Conservation (phyloP, 2,113 vertebrate genomes). For the Acrocephalus kingi region DNA sequence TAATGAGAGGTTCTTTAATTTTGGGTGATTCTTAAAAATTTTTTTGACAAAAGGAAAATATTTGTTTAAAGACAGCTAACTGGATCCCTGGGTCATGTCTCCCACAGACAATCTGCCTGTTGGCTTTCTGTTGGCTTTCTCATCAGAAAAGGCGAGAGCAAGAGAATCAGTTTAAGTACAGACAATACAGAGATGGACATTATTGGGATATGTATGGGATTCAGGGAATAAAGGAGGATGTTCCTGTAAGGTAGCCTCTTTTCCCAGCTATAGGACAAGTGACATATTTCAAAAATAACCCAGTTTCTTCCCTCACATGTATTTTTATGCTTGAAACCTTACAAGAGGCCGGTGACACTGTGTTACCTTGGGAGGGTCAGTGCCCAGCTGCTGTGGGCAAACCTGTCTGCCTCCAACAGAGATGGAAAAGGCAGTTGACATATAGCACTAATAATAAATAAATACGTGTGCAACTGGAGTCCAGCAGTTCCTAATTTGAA, state of each 20-base stretch:
- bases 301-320: accelerated
- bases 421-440: background rate
- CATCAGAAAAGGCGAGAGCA: accelerated
- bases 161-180: background rate
- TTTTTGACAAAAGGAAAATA: background rate
- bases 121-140: background rate
- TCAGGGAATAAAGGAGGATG: background rate
- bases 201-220: background rate
- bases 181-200: accelerated
- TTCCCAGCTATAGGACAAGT: background rate
- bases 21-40: background rate
- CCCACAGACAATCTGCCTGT: accelerated
- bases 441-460: background rate
- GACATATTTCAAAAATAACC: background rate
- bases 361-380: background rate
- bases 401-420: background rate
- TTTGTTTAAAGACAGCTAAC: background rate
- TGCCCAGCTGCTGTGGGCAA: background rate
- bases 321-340: background rate
- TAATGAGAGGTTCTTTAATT: background rate
- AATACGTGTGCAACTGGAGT: background rate
- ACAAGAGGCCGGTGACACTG: background rate
- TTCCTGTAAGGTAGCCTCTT: background rate
- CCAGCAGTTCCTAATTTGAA: background rate
- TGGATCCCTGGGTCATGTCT: accelerated